Evolutionary conservation across 2,888 invertebrate genomes (phyloP), one percentile per base, ranked within the genome.

Genomic region (Oegoconia quadripuncta): DNA sequence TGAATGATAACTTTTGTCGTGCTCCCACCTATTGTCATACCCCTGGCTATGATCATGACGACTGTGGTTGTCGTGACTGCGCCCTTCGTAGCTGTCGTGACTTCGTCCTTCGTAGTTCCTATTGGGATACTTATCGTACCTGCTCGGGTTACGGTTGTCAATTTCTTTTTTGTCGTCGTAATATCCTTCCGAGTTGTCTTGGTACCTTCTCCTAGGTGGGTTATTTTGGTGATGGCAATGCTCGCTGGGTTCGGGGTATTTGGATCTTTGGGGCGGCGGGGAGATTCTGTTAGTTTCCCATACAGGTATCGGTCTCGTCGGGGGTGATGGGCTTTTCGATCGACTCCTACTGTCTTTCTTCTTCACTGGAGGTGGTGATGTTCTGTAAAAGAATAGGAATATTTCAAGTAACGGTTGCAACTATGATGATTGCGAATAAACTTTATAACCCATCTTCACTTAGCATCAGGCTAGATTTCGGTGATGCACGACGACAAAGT

Each of bases 261-360:
- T 66, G 7, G 41, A 48, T 6, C 55, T 41, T 33, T 46, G 46
- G 0, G 50, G 44, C 1, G 41, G 56, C 0, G 70, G 56, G 6
- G 52, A 42, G 2, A 65, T 63, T 29, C 59, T 55, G 43, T 58
- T 55, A 0, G 52, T 49, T 36, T 79, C 80, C 79, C 79, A 75
- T 1, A 74, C 68, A 1, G 77, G 74, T 26, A 72, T 61, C 1
- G 68, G 70, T 34, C 63, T 62, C 5, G 62, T 51, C 13, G 38
- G 46, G 0, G 74, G 80, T 2, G 82, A 72, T 1, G 52, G 58
- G 30, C 78, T 81, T 32, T 70, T 70, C 0, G 83, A 77, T 15
- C 60, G 58, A 34, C 71, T 75, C 36, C 52, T 53, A 1, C 64
- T 59, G 3, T 66, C 59, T 33, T 54, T 56, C 34, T 58, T 70